A percentile compares a stretch with the other conserved stretches of the same genome.
Evolutionary conservation across 2,113 vertebrate genomes (phyloP).

Genomic region (Tympanuchus pallidicinctus): DNA sequence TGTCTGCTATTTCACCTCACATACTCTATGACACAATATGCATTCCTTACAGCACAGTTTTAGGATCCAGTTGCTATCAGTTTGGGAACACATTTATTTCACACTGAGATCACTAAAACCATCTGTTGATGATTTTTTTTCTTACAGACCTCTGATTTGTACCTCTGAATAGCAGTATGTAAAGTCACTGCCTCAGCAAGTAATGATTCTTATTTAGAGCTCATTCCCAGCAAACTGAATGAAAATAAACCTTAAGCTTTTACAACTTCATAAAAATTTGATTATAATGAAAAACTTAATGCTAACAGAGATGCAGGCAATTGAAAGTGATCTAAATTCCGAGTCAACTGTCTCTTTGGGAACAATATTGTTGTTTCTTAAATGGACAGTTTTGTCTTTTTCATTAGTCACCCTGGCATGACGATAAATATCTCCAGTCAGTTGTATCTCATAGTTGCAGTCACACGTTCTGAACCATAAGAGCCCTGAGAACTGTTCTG

Average conservation of each 20-base stretch:
- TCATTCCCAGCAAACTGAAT: slow-evolving; percentile 24
- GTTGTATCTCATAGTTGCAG: background rate
- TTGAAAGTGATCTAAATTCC: background rate
- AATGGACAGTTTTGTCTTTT: background rate
- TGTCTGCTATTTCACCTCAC: slow-evolving; percentile 32
- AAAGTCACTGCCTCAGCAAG: background rate
- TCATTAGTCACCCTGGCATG: background rate
- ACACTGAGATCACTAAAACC: slow-evolving; percentile 20
- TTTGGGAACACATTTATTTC: slow-evolving; percentile 56
- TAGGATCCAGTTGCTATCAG: slow-evolving; percentile 34
- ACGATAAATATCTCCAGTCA: background rate
- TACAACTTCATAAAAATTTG: slow-evolving; percentile 4
- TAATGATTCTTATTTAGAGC: slow-evolving; percentile 28
- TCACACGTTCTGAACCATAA: background rate
- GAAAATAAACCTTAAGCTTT: slow-evolving; percentile 49
- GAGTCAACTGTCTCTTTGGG: background rate
- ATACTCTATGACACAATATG: background rate
- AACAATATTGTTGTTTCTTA: background rate
- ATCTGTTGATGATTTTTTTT: slow-evolving; percentile 74
- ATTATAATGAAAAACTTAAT: background rate
- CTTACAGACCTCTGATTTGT: background rate
- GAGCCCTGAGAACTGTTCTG: background rate
- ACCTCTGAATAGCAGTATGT: slow-evolving; percentile 37
- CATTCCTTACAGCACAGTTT: slow-evolving; percentile 13
- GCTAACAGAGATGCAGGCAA: background rate